These are phyloP conservation scores for Aptenodytes patagonicus DNA, from an alignment of 2,113 vertebrate genomes.

Conservation along the genomic window DNA sequence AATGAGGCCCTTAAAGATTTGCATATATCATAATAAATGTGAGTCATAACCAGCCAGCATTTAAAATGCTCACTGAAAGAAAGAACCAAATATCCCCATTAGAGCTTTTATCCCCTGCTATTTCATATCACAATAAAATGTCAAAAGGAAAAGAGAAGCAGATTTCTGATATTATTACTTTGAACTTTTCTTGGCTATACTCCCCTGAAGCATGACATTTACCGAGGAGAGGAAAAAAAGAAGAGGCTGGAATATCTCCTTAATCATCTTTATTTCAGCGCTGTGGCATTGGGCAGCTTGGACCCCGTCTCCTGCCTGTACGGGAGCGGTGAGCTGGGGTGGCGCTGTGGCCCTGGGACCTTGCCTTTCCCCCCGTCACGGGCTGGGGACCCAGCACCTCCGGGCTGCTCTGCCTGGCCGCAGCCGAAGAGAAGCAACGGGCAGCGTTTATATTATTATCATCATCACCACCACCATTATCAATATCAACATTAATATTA, in stretches of 20 bases:
- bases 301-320: neutral
- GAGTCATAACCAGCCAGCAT: slow-evolving; percentile 21
- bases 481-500: neutral
- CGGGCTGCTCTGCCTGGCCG: rapidly evolving
- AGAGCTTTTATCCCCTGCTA: slow-evolving; percentile 48
- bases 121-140: slow-evolving; percentile 68
- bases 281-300: neutral
- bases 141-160: slow-evolving; percentile 67
- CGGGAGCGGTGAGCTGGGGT: neutral
- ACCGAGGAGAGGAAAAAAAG: slow-evolving; percentile 20
- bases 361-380: neutral
- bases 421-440: neutral
- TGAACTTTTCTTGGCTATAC: slow-evolving; percentile 66
- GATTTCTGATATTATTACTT: slow-evolving; percentile 68
- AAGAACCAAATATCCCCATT: slow-evolving; percentile 52
- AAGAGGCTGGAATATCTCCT: neutral
- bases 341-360: neutral
- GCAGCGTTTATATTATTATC: too few species aligned
- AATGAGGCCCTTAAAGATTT: slow-evolving; percentile 38
- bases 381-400: neutral
- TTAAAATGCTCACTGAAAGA: slow-evolving; percentile 19
- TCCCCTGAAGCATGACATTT: slow-evolving; percentile 71
- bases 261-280: slow-evolving; percentile 21
- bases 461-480: neutral
- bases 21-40: slow-evolving; percentile 48